A percentile compares a stretch with the other conserved stretches of the same genome.
Evolutionary conservation across 2,888 invertebrate species (phyloP).

Genomic region (Epirrhoe alternata): DNA sequence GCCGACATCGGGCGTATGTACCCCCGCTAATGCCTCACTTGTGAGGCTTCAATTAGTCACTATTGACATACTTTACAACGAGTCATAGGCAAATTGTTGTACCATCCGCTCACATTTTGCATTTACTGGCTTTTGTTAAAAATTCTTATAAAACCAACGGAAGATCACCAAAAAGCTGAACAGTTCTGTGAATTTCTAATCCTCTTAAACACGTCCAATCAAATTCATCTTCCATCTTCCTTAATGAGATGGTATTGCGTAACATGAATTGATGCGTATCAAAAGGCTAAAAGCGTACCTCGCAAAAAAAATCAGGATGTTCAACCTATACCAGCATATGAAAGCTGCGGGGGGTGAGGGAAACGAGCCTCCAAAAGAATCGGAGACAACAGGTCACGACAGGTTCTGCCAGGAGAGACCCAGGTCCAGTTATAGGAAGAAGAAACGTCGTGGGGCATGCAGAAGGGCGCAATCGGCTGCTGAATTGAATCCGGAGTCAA

Average conservation of each 20-base stretch:
- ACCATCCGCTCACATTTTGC: conserved; percentile 44
- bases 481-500: conserved; percentile 86
- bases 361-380: conserved; percentile 76
- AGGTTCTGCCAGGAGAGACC: conserved; percentile 90
- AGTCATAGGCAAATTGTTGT: conserved; percentile 53
- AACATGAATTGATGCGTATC: conserved; percentile 56
- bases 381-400: conserved; percentile 91
- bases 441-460: conserved; percentile 85
- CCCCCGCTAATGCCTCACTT: conserved; percentile 65
- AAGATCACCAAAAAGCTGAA: neutral
- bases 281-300: conserved; percentile 55
- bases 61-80: conserved; percentile 68
- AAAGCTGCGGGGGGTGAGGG: conserved; percentile 83
- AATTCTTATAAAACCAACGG: neutral
- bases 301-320: conserved; percentile 83
- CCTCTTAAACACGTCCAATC: neutral
- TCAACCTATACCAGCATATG: conserved; percentile 90
- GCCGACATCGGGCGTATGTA: conserved; percentile 51
- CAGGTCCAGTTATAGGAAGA: conserved; percentile 78
- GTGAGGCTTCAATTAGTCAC: conserved; percentile 75
- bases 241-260: conserved; percentile 5
- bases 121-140: conserved; percentile 25
- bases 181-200: neutral
- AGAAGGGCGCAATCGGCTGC: conserved; percentile 88
- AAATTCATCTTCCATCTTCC: neutral